Conservation (phyloP, 2,797 vertebrate genomes). For the Tragelaphus eurycerus region DNA sequence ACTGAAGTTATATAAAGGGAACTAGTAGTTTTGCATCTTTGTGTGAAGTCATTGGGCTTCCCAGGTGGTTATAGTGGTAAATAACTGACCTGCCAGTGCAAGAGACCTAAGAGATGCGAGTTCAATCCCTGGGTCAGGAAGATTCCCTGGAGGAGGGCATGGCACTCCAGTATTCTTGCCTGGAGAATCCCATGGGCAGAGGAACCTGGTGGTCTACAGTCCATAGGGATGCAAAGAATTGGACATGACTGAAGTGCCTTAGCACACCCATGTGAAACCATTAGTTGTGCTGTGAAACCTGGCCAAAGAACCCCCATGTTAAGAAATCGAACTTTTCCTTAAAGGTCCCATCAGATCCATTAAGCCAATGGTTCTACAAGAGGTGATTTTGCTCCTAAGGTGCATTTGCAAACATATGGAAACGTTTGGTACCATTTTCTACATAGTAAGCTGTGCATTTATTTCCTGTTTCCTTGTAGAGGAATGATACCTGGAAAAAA, state of each 20-base stretch:
- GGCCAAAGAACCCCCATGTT: not conserved
- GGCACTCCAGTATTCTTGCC: not conserved
- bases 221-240: not conserved
- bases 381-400: not conserved
- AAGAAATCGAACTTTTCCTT: conserved; percentile 8
- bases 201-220: not conserved
- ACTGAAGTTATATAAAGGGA: not conserved
- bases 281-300: not conserved
- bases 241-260: not conserved
- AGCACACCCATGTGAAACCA: not conserved
- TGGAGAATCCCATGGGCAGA: not conserved
- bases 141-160: not conserved
- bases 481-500: not conserved
- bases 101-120: not conserved
- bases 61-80: not conserved
- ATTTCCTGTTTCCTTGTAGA: not conserved
- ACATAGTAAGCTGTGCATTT: not conserved
- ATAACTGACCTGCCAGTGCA: not conserved
- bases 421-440: not conserved
- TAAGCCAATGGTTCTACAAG: not conserved
- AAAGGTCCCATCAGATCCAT: not conserved
- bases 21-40: not conserved
- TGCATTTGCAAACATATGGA: not conserved
- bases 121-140: not conserved
- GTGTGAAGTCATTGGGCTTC: not conserved